phyloP scores from a whole-genome alignment of 2,797 vertebrate species.

The Bovichtus variegatus region DNA sequence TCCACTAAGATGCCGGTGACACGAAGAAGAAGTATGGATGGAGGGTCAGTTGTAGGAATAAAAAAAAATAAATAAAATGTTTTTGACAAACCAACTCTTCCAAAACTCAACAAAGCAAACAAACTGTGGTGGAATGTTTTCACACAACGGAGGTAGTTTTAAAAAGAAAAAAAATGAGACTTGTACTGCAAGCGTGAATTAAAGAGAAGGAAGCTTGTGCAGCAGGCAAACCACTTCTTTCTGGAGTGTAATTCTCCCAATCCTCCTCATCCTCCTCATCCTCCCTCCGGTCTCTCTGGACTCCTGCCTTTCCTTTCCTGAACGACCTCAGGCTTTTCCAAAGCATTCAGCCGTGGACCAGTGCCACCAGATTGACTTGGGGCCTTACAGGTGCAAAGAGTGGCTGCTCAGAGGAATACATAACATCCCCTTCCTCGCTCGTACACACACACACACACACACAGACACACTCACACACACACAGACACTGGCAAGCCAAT shows the following conservation, averaged over 20 bases:
- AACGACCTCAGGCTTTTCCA: slow-evolving; percentile 27
- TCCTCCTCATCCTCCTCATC: slow-evolving; percentile 26
- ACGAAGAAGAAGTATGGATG: too few species aligned
- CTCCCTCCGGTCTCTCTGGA: slow-evolving; percentile 14
- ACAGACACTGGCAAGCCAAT: slow-evolving; percentile 42
- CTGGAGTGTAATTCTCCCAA: slow-evolving; percentile 29
- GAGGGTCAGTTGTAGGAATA: too few species aligned
- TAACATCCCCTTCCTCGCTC: neutral
- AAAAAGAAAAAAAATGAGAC: too few species aligned
- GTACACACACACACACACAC: neutral
- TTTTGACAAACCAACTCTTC: too few species aligned
- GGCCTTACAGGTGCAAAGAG: slow-evolving; percentile 28
- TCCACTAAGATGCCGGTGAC: too few species aligned
- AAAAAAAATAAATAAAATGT: too few species aligned
- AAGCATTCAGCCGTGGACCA: slow-evolving; percentile 27
- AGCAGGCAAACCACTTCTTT: slow-evolving; percentile 18
- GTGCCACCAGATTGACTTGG: slow-evolving; percentile 41
- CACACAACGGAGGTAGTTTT: neutral
- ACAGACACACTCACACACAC: neutral
- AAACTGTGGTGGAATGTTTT: too few species aligned
- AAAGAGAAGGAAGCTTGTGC: neutral
- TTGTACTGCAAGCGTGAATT: too few species aligned
- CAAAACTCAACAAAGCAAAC: too few species aligned
- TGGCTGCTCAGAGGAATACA: slow-evolving; percentile 23
- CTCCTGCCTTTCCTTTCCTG: slow-evolving; percentile 20